Evolutionary conservation across 2,113 vertebrate species (phyloP).

Genomic region (Aegithalos caudatus): DNA sequence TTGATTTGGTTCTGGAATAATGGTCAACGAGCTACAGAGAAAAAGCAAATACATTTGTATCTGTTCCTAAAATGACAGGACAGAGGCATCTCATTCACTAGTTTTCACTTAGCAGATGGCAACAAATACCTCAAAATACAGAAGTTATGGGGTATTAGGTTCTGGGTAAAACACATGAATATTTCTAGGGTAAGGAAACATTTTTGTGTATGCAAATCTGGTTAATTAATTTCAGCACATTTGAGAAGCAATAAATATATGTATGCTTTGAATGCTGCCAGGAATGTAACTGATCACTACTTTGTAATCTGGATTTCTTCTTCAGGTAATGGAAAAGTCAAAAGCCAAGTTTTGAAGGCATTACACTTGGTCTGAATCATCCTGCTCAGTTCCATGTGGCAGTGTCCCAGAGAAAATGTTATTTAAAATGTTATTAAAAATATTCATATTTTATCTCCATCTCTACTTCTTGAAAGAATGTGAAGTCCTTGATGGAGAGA

Average conservation of each 20-base stretch:
- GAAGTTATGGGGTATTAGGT: neutral
- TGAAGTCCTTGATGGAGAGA: neutral
- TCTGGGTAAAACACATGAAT: neutral
- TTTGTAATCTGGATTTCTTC: slow-evolving; percentile 36
- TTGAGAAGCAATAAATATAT: slow-evolving; percentile 50
- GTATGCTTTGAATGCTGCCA: slow-evolving; percentile 45
- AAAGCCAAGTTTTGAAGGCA: neutral
- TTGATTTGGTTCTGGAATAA: slow-evolving; percentile 93
- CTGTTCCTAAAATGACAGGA: neutral
- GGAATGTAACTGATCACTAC: slow-evolving; percentile 28
- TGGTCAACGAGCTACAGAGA: slow-evolving; percentile 85
- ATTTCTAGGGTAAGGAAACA: neutral
- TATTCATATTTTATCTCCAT: neutral
- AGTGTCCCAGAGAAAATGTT: neutral
- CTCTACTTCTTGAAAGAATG: neutral
- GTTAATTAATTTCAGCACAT: slow-evolving; percentile 32
- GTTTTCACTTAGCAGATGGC: neutral
- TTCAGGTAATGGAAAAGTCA: slow-evolving; percentile 9
- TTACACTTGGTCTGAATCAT: neutral
- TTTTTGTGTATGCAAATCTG: slow-evolving; percentile 14
- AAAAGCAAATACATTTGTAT: neutral
- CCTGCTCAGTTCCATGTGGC: neutral
- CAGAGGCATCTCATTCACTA: neutral
- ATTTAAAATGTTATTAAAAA: neutral
- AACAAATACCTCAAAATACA: neutral